Evolutionary conservation across 2,113 vertebrate genomes (phyloP).

Genomic region (Antigone vipio): DNA sequence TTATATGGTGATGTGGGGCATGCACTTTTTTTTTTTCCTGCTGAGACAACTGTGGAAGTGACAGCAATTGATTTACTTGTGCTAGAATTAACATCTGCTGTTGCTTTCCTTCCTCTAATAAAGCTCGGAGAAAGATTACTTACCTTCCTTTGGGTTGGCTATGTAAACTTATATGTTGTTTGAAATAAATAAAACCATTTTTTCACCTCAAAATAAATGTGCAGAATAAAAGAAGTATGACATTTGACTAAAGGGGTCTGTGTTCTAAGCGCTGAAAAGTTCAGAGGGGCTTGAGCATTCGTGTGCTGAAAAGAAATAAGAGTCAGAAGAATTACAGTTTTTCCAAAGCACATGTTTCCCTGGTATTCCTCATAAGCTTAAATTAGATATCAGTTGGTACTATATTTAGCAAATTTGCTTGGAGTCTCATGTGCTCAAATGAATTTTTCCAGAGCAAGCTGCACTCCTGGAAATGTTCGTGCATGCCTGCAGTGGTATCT

Average conservation of each 20-base stretch:
- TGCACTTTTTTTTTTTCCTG: not conserved
- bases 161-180: not conserved
- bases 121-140: not conserved
- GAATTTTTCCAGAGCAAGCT: constrained; percentile 42
- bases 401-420: constrained; percentile 62
- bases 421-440: constrained; percentile 26
- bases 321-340: constrained; percentile 9
- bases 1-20: not conserved
- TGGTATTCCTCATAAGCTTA: constrained; percentile 55
- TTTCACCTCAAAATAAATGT: not conserved
- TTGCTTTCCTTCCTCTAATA: not conserved
- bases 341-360: constrained; percentile 55
- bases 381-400: constrained; percentile 35
- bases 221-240: not conserved
- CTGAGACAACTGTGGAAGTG: constrained; percentile 34
- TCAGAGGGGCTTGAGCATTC: not conserved
- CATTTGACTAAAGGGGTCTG: not conserved
- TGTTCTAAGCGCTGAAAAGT: not conserved
- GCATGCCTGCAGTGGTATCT: not conserved
- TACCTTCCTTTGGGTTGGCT: not conserved
- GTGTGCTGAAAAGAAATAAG: not conserved
- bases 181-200: not conserved
- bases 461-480: not conserved
- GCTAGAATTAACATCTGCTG: not conserved
- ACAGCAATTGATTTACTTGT: not conserved